Evolutionary conservation across 1,140 invertebrate species (phyloP).

Genomic region (Sycophila sp.): DNA sequence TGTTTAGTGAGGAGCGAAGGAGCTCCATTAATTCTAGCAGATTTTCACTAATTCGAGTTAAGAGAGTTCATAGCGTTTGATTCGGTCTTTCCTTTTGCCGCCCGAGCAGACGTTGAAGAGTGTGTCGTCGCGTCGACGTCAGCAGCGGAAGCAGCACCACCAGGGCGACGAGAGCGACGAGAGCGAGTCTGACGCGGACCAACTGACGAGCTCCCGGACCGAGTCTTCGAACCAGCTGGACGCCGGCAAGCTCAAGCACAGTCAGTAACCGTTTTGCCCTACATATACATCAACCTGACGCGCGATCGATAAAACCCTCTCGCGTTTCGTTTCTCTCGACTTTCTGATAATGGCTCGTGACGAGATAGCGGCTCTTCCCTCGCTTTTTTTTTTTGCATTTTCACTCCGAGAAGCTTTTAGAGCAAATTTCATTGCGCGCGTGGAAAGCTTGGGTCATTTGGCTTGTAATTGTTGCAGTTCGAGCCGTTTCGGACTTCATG

Average conservation of each 20-base stretch:
- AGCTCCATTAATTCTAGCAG: no score
- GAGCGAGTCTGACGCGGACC: slow-evolving; percentile 80
- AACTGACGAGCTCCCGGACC: slow-evolving; percentile 77
- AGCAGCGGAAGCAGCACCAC: slow-evolving; percentile 69
- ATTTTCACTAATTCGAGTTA: no score
- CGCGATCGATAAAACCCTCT: neutral
- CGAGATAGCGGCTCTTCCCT: no score
- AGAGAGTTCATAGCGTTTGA: no score
- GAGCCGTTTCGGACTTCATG: slow-evolving; percentile 73
- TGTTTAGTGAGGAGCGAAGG: no score
- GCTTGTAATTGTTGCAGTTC: slow-evolving; percentile 59
- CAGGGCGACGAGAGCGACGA: slow-evolving; percentile 78
- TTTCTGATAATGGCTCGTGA: no score
- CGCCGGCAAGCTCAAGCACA: slow-evolving; percentile 75
- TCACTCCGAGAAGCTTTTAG: no score
- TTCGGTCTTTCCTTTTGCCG: neutral
- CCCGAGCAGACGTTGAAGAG: slow-evolving; percentile 63
- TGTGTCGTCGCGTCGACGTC: slow-evolving; percentile 64
- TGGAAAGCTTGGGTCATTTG: no score
- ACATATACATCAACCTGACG: neutral
- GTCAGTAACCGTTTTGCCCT: slow-evolving; percentile 61
- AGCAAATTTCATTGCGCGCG: no score
- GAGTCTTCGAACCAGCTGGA: slow-evolving; percentile 81
- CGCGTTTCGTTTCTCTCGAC: no score
- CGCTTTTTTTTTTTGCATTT: no score